Conservation (phyloP, 2,888 invertebrate genomes). For the Panorpa germanica region DNA sequence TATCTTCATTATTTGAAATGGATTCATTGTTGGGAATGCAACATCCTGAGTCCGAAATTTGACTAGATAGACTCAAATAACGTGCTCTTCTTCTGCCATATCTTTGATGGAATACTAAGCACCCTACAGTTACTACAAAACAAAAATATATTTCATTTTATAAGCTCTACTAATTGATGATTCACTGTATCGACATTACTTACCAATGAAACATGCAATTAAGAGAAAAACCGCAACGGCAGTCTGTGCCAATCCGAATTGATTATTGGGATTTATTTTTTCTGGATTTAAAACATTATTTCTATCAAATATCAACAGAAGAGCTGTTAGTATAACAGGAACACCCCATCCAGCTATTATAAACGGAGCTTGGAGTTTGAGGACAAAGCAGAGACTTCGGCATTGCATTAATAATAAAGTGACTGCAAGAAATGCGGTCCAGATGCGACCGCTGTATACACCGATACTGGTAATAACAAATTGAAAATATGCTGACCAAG, state of each 20-base stretch:
- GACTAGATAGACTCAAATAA: slow-evolving; percentile 38
- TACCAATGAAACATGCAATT: slow-evolving; percentile 63
- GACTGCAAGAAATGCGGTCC: slow-evolving; percentile 70
- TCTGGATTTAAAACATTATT: slow-evolving; percentile 29
- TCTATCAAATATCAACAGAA: slow-evolving; percentile 38
- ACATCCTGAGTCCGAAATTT: slow-evolving; percentile 23
- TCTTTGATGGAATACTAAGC: slow-evolving; percentile 66
- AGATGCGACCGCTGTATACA: slow-evolving; percentile 64
- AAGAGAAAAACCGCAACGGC: slow-evolving; percentile 56
- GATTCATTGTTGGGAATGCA: slow-evolving; percentile 16
- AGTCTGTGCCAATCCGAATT: slow-evolving; percentile 59
- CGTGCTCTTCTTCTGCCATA: slow-evolving; percentile 52
- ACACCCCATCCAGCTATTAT: slow-evolving; percentile 38
- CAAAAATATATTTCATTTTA: too few species aligned
- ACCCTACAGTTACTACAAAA: slow-evolving; percentile 53
- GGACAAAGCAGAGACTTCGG: slow-evolving; percentile 64
- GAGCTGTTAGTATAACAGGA: slow-evolving; percentile 44
- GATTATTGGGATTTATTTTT: slow-evolving; percentile 54
- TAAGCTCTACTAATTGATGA: too few species aligned
- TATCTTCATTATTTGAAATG: slow-evolving; percentile 8
- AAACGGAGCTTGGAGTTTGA: slow-evolving; percentile 54
- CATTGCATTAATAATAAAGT: slow-evolving; percentile 66
- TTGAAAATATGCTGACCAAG: slow-evolving; percentile 50
- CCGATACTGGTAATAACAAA: slow-evolving; percentile 58
- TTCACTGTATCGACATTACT: too few species aligned